Evolutionary conservation across 1,140 invertebrate species (phyloP).

Genomic region (Sinella curviseta): DNA sequence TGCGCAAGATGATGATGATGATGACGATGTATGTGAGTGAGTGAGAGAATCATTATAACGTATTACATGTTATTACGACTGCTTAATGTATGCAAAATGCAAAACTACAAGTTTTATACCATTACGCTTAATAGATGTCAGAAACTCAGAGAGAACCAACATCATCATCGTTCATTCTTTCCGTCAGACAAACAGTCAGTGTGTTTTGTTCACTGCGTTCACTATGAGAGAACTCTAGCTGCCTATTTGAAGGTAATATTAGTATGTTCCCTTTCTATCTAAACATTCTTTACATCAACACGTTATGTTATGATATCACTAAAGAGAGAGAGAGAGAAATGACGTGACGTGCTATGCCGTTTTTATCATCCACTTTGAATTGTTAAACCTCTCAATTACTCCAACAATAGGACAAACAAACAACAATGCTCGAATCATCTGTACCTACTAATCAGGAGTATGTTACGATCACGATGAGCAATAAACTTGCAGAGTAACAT

Average conservation of each 20-base stretch:
- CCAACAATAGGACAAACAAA: too few relatives aligned
- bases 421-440: not conserved
- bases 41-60: not conserved
- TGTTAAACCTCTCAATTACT: not conserved
- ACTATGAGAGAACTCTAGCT: too few relatives aligned
- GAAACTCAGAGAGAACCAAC: not conserved
- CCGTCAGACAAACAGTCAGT: too few relatives aligned
- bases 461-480: too few relatives aligned
- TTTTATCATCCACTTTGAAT: not conserved
- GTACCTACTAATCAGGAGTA: not conserved
- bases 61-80: not conserved
- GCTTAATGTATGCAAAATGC: constrained; percentile 11
- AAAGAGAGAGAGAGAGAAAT: too few relatives aligned
- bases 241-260: too few relatives aligned
- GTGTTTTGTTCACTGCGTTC: not conserved
- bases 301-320: too few relatives aligned
- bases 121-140: not conserved
- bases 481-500: too few relatives aligned
- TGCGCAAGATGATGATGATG: not conserved
- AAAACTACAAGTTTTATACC: not conserved
- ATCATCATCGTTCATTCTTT: not conserved
- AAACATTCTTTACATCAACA: too few relatives aligned
- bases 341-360: not conserved
- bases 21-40: too few relatives aligned
- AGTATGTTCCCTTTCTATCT: too few relatives aligned